A percentile compares a stretch with the other conserved stretches of the same genome.
These are phyloP conservation scores for Abscondita cerata DNA, from an alignment of 2,888 invertebrate genomes.

Conservation along the genomic window DNA sequence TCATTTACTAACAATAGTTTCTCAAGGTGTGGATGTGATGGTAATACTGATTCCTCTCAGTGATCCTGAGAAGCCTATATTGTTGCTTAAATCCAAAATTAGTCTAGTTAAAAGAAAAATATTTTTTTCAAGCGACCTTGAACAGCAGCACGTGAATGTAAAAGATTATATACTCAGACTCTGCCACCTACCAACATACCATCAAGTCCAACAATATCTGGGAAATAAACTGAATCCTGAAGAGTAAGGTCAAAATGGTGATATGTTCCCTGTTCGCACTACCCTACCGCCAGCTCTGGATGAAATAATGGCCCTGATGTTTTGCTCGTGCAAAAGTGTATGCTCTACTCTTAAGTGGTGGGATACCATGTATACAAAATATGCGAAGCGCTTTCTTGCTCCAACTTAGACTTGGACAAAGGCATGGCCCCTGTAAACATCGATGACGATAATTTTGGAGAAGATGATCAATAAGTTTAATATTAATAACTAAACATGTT, in stretches of 20 bases:
- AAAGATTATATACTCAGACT: too few relatives aligned
- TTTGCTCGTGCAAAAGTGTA: too few relatives aligned
- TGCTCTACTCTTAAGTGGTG: neutral
- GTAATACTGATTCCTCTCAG: slow-evolving; percentile 3
- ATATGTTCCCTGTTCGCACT: too few relatives aligned
- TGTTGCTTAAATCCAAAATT: neutral
- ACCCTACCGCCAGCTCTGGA: too few relatives aligned
- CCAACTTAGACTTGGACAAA: neutral
- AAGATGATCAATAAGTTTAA: neutral
- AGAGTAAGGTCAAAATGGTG: too few relatives aligned
- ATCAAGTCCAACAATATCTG: too few relatives aligned
- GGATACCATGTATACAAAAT: neutral
- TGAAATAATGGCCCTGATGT: neutral
- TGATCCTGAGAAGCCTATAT: slow-evolving; percentile 1
- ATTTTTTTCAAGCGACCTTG: neutral
- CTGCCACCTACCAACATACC: too few relatives aligned
- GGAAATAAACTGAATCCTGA: too few relatives aligned
- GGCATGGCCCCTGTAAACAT: neutral
- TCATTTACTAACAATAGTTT: slow-evolving; percentile 2
- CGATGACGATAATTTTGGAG: too few relatives aligned
- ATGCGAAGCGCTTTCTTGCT: too few relatives aligned
- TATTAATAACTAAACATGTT: neutral
- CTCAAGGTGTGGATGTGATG: slow-evolving; percentile 3
- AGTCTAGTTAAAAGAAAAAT: neutral
- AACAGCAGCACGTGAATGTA: too few relatives aligned